Conservation (phyloP, 2,797 vertebrate genomes). For the Orientallactaga sibirica region DNA sequence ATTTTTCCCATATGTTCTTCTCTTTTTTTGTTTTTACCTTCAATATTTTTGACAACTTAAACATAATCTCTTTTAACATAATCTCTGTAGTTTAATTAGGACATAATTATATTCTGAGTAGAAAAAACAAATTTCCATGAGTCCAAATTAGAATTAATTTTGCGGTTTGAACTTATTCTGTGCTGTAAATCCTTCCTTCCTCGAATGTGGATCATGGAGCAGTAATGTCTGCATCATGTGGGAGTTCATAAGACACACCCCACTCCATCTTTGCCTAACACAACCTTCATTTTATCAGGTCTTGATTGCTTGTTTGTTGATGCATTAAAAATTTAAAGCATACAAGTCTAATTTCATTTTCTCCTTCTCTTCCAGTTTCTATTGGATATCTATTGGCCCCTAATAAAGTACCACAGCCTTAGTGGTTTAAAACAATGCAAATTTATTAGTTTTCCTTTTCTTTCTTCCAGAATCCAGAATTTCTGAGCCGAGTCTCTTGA, state of each 20-base stretch:
- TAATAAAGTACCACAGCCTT: not conserved
- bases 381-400: not conserved
- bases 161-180: not conserved
- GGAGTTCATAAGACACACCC: not conserved
- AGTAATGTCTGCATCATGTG: not conserved
- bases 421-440: not conserved
- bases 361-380: not conserved
- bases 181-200: not conserved
- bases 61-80: not conserved
- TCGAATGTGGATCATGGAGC: not conserved
- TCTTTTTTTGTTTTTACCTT: not conserved
- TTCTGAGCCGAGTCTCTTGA: not conserved
- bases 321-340: not conserved
- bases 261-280: not conserved
- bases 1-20: not conserved
- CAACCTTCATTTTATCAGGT: not conserved
- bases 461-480: not conserved
- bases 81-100: not conserved
- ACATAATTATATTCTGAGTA: not conserved
- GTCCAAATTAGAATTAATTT: not conserved
- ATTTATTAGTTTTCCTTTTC: not conserved
- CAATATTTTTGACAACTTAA: not conserved
- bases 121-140: not conserved
- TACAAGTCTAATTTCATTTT: not conserved
- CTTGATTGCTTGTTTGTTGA: not conserved